Percentiles rank a stretch among this genome's conserved stretches.
These are phyloP conservation scores for Spodoptera exigua DNA, from an alignment of 2,888 invertebrate species.

Conservation along the genomic window DNA sequence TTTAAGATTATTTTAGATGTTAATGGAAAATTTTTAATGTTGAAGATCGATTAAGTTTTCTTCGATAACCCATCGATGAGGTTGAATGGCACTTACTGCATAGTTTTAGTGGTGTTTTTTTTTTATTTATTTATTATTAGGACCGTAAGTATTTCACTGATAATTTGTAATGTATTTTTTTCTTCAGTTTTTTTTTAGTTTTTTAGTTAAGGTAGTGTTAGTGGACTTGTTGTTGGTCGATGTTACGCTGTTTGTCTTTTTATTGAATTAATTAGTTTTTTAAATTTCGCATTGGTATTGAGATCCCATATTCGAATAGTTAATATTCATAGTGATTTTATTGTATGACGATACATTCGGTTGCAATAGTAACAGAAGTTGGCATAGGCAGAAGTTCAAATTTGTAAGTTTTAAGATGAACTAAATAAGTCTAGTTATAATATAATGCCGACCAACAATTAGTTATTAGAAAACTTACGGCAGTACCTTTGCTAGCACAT, in stretches of 20 bases:
- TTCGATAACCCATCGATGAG: constrained; percentile 72
- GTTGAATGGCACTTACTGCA: constrained; percentile 62
- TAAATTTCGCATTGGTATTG: not conserved
- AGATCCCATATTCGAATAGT: not conserved
- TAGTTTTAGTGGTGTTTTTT: constrained; percentile 63
- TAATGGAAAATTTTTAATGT: constrained; percentile 74
- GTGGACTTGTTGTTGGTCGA: constrained; percentile 28
- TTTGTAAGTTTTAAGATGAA: too few species aligned
- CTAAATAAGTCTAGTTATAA: constrained; percentile 1
- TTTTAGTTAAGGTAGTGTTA: constrained; percentile 6
- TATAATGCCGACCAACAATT: constrained; percentile 23
- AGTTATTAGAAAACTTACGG: constrained; percentile 9
- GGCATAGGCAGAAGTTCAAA: too few species aligned
- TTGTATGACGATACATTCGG: too few species aligned
- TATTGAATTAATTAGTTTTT: too few species aligned
- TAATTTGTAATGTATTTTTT: constrained; percentile 43
- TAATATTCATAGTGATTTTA: too few species aligned
- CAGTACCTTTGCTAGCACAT: constrained; percentile 2
- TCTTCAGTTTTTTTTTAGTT: constrained; percentile 14
- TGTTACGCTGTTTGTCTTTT: constrained; percentile 46
- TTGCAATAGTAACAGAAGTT: too few species aligned
- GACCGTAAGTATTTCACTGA: constrained; percentile 57
- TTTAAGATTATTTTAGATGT: constrained; percentile 83
- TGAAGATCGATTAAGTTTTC: constrained; percentile 63
- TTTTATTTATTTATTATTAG: constrained; percentile 72